A percentile compares a stretch with the other conserved stretches of the same genome.
phyloP scores from a whole-genome alignment of 2,797 vertebrate genomes.

The Arrhamphus sclerolepis region DNA sequence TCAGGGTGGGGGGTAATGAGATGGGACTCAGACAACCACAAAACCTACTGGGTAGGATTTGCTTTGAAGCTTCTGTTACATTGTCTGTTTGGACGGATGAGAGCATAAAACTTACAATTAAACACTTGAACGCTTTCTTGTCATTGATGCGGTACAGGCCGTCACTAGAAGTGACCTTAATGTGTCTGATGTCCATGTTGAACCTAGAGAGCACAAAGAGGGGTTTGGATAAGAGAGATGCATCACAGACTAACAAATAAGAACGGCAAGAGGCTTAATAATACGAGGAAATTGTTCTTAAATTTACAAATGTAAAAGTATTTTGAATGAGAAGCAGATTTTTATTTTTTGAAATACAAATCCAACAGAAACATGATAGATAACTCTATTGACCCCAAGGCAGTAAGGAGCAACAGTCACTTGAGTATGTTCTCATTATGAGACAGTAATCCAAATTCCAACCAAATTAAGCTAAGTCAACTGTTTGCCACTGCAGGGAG shows the following conservation, averaged over 20 bases:
- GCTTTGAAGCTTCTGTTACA: not conserved
- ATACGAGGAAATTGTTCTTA: not conserved
- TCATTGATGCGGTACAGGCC: slow-evolving; percentile 92
- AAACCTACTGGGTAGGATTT: not conserved
- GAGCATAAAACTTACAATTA: slow-evolving; percentile 77
- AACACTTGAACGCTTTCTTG: slow-evolving; percentile 90
- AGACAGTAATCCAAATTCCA: not conserved
- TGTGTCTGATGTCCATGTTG: slow-evolving; percentile 90
- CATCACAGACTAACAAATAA: not conserved
- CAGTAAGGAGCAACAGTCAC: too few relatives aligned
- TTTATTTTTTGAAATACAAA: not conserved
- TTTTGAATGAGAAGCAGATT: too few relatives aligned
- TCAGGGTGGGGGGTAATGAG: not conserved
- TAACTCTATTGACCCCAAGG: too few relatives aligned
- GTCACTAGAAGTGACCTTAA: slow-evolving; percentile 87
- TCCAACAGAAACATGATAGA: not conserved
- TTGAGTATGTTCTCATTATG: not conserved
- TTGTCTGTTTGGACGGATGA: not conserved
- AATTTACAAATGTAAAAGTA: not conserved
- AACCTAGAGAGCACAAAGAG: slow-evolving; percentile 74
- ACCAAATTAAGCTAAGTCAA: too few relatives aligned
- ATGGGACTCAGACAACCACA: slow-evolving; percentile 3
- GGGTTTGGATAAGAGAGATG: not conserved
- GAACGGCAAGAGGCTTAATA: not conserved
- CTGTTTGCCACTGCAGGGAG: too few relatives aligned